phyloP scores from a whole-genome alignment of 2,888 invertebrate species.

The Melinaea marsaeus region DNA sequence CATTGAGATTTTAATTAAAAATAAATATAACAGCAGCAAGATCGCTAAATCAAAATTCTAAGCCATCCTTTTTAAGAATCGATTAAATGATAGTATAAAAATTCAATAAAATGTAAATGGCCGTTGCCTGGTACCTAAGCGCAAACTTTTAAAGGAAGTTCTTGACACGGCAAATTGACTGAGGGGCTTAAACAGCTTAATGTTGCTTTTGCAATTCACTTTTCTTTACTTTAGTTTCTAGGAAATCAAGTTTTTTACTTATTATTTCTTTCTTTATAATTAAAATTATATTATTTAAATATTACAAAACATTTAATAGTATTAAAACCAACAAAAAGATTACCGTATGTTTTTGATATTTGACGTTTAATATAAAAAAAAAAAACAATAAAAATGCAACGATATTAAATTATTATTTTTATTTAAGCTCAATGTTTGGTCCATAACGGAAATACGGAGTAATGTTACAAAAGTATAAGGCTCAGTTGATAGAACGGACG shows the following conservation, averaged over 20 bases:
- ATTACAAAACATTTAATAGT: background rate
- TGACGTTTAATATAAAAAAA: no score
- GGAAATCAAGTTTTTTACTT: slow-evolving; percentile 11
- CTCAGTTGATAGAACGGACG: slow-evolving; percentile 56
- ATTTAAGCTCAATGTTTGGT: slow-evolving; percentile 25
- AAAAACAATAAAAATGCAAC: no score
- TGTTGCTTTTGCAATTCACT: slow-evolving; percentile 31
- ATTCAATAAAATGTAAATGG: slow-evolving; percentile 77
- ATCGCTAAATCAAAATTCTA: background rate
- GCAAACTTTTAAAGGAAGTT: slow-evolving; percentile 65
- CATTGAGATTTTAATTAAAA: background rate
- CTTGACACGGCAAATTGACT: slow-evolving; percentile 63
- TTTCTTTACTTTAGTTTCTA: slow-evolving; percentile 23
- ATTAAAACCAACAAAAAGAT: background rate
- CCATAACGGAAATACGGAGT: slow-evolving; percentile 31
- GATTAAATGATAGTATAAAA: slow-evolving; percentile 70
- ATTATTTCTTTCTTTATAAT: background rate
- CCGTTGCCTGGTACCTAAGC: slow-evolving; percentile 56
- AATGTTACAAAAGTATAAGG: slow-evolving; percentile 58
- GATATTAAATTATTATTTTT: slow-evolving; percentile 21
- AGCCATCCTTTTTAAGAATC: slow-evolving; percentile 38
- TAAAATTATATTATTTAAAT: background rate
- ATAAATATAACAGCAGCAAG: background rate
- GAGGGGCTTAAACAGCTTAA: slow-evolving; percentile 44
- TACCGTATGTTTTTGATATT: no score